These are phyloP conservation scores for Melopsittacus undulatus DNA, from an alignment of 2,797 vertebrate genomes.

Conservation along the genomic window DNA sequence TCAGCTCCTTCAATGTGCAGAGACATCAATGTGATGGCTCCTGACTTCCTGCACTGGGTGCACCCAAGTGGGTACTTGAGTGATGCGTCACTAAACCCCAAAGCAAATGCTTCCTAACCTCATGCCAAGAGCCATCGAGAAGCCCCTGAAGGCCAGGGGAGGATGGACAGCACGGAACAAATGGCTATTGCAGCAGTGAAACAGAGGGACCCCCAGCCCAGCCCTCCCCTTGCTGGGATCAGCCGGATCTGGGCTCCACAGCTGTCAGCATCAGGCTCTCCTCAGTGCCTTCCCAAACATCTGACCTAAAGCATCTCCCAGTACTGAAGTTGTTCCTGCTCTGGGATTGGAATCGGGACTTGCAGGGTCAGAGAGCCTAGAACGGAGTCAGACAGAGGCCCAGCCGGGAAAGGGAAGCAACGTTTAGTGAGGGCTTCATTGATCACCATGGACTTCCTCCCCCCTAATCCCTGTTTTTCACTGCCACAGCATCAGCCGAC, in stretches of 20 bases:
- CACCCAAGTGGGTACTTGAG: not conserved
- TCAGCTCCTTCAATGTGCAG: not conserved
- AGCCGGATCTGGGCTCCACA: not conserved
- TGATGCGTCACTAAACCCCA: not conserved
- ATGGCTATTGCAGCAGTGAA: not conserved
- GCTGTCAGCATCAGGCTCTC: not conserved
- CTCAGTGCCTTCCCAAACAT: not conserved
- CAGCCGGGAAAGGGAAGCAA: not conserved
- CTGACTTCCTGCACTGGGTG: not conserved
- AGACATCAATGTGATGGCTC: not conserved
- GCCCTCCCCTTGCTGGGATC: not conserved
- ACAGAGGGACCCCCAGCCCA: not conserved
- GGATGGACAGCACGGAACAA: not conserved
- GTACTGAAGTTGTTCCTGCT: not conserved
- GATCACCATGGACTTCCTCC: not conserved
- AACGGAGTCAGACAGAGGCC: conserved; percentile 2
- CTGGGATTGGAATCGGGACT: not conserved
- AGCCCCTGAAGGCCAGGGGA: not conserved
- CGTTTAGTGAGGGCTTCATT: not conserved
- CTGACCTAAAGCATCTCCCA: not conserved
- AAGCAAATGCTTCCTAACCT: not conserved
- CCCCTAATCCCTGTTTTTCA: not conserved
- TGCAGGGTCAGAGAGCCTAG: not conserved
- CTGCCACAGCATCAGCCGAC: not conserved
- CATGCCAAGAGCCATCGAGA: not conserved